A percentile compares a stretch with the other conserved stretches of the same genome.
These are phyloP conservation scores for Tarsius wallacei DNA, from an alignment of 2,797 vertebrate species.

Conservation along the genomic window DNA sequence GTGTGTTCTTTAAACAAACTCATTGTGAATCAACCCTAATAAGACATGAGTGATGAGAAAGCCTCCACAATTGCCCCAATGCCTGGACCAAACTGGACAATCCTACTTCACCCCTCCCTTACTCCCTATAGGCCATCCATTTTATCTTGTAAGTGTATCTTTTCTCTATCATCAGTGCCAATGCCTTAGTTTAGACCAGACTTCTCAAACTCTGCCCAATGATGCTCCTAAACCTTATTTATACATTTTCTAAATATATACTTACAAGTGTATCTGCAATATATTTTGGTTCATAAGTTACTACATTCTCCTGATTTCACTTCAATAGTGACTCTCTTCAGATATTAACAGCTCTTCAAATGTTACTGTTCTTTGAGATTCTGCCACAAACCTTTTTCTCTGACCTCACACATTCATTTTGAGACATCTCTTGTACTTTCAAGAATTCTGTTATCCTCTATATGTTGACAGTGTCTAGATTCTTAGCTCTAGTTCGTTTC, in stretches of 20 bases:
- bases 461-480: not conserved
- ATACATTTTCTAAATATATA: not conserved
- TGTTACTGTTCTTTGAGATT: not conserved
- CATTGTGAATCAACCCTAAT: not conserved
- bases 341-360: not conserved
- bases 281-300: not conserved
- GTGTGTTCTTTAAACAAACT: not conserved
- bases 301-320: not conserved
- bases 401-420: not conserved
- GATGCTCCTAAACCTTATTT: not conserved
- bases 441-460: not conserved
- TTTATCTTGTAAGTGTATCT: not conserved
- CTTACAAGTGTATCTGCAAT: not conserved
- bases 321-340: not conserved
- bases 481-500: not conserved
- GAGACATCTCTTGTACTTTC: not conserved
- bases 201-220: not conserved
- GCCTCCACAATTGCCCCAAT: not conserved
- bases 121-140: not conserved
- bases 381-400: not conserved
- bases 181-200: not conserved
- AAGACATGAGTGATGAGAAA: not conserved
- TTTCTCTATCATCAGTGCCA: not conserved
- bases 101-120: not conserved
- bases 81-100: not conserved